phyloP scores from a whole-genome alignment of 2,113 vertebrate species.

The Cyanoliseus patagonus region DNA sequence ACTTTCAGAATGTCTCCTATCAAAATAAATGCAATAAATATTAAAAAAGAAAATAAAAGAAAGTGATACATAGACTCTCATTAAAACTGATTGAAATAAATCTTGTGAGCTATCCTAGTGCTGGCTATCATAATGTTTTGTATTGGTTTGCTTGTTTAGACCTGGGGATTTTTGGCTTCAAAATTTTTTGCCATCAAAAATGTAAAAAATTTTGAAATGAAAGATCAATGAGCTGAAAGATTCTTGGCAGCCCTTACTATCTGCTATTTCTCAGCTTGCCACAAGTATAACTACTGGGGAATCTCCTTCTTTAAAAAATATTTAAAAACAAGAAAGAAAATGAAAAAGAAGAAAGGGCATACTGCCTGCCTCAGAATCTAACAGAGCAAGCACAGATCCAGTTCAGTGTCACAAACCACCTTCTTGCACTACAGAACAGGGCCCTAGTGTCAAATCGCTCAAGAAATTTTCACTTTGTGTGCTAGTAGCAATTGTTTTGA shows the following conservation, averaged over 20 bases:
- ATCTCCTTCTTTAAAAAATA: background rate
- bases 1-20: background rate
- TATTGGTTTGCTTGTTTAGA: background rate
- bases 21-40: background rate
- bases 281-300: background rate
- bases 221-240: background rate
- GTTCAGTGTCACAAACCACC: background rate
- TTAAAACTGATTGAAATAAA: background rate
- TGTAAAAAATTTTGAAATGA: background rate
- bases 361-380: background rate
- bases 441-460: background rate
- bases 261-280: background rate
- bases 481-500: background rate
- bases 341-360: background rate
- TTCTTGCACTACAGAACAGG: background rate
- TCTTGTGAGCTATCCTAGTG: background rate
- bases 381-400: background rate
- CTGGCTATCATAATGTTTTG: background rate
- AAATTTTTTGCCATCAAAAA: background rate
- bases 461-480: background rate
- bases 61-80: background rate
- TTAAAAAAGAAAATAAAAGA: background rate
- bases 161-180: background rate
- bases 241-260: background rate
- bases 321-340: background rate